Evolutionary conservation across 2,888 invertebrate species (phyloP).

Genomic region (Platycnemis pennipes): DNA sequence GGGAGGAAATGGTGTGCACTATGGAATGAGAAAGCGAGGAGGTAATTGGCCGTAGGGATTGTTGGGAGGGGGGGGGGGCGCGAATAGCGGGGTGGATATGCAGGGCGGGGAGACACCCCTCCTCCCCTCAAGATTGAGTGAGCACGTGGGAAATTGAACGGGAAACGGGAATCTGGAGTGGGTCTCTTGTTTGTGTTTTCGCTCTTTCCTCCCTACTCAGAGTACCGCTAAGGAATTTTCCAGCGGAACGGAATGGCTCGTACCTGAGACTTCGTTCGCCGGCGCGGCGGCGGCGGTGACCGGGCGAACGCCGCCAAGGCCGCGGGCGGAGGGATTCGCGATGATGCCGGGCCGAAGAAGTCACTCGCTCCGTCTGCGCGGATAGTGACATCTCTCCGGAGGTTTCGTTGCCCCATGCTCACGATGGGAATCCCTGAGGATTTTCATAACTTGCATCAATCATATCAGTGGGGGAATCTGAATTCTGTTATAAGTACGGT

Average conservation of each 20-base stretch:
- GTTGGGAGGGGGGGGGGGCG: not conserved
- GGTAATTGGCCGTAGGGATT: not conserved
- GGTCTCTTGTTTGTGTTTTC: not conserved
- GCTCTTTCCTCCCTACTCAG: not conserved
- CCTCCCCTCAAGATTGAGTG: too few species aligned
- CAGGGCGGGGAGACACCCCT: not conserved
- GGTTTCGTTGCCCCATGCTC: too few species aligned
- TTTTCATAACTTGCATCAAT: too few species aligned
- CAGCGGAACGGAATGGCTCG: not conserved
- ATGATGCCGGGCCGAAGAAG: not conserved
- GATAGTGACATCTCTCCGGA: too few species aligned
- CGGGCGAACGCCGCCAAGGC: not conserved
- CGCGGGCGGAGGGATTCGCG: not conserved
- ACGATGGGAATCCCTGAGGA: too few species aligned
- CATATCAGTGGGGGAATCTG: too few species aligned
- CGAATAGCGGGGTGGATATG: not conserved
- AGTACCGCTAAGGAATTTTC: not conserved
- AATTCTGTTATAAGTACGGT: too few species aligned
- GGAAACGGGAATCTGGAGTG: not conserved
- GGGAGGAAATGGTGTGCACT: too few species aligned
- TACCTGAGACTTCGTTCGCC: not conserved
- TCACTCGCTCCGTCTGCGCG: not conserved
- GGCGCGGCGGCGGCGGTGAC: not conserved
- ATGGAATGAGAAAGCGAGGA: not conserved
- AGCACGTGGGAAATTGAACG: conserved; percentile 4